phyloP scores from a whole-genome alignment of 1,140 invertebrate species.

The Nasonia longicornis region DNA sequence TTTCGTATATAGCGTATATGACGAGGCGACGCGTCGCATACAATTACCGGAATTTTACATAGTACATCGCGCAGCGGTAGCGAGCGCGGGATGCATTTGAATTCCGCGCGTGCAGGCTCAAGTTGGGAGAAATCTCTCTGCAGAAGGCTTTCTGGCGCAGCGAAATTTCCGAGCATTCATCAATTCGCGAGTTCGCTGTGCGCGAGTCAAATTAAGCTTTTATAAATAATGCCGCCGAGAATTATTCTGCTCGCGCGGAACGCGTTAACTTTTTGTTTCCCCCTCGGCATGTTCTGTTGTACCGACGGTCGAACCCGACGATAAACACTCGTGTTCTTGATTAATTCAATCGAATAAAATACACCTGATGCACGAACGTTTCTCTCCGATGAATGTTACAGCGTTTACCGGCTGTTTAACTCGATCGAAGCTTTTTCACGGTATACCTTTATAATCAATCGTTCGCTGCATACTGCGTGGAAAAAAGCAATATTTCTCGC shows the following conservation, averaged over 20 bases:
- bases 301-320: too few relatives aligned
- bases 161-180: not conserved
- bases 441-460: not conserved
- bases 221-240: not conserved
- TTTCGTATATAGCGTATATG: not conserved
- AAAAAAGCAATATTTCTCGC: too few relatives aligned
- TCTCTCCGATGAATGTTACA: too few relatives aligned
- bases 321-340: too few relatives aligned
- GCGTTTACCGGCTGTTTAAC: not conserved
- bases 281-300: too few relatives aligned
- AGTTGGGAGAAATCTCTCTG: not conserved
- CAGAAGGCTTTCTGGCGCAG: not conserved
- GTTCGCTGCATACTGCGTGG: not conserved
- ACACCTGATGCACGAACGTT: too few relatives aligned
- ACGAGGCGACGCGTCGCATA: slow-evolving; percentile 20
- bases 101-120: not conserved
- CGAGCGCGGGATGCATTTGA: not conserved
- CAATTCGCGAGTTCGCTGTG: not conserved
- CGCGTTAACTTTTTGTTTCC: too few relatives aligned
- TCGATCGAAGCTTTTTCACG: not conserved
- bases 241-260: not conserved
- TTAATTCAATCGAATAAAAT: too few relatives aligned
- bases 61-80: not conserved
- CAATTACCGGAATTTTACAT: slow-evolving; percentile 26
- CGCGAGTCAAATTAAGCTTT: not conserved